A percentile compares a stretch with the other conserved stretches of the same genome.
Conservation (phyloP, 2,113 vertebrate genomes). For the Dolichallabes microphthalmus region DNA sequence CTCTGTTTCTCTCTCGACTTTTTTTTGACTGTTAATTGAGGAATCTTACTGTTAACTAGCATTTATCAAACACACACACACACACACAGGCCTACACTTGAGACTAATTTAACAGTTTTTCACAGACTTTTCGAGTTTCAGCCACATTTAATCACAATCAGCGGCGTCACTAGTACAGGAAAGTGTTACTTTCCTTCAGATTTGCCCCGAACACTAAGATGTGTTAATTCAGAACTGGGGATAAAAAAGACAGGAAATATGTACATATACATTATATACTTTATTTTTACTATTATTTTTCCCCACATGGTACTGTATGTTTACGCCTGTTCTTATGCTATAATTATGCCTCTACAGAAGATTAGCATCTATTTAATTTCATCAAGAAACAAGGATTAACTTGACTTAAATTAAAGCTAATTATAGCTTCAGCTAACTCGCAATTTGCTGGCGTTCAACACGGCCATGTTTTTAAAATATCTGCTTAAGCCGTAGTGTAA, state of each 20-base stretch:
- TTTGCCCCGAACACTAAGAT: background rate
- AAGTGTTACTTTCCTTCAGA: background rate
- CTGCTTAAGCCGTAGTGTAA: background rate
- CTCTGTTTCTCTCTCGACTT: slow-evolving; percentile 1
- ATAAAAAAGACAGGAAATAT: background rate
- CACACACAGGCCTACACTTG: background rate
- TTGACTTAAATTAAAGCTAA: slow-evolving; percentile 13
- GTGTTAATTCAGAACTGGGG: background rate
- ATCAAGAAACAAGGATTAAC: slow-evolving; percentile 15
- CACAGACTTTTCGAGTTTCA: slow-evolving; percentile 10
- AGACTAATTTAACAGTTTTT: background rate
- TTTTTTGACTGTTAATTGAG: background rate
- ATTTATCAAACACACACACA: slow-evolving; percentile 8
- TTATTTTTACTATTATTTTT: background rate
- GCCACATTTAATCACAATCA: slow-evolving; percentile 27
- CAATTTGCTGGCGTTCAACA: background rate
- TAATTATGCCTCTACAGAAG: slow-evolving; percentile 7
- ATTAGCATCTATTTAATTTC: slow-evolving; percentile 32
- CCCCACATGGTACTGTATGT: background rate
- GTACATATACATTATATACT: background rate
- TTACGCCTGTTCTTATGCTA: background rate
- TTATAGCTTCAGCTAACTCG: background rate
- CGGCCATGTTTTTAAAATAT: background rate
- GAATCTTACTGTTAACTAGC: slow-evolving; percentile 10
- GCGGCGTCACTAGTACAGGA: background rate